Percentiles rank a stretch among this genome's conserved stretches.
phyloP scores from a whole-genome alignment of 2,888 invertebrate genomes.

The Uloborus plumipes region DNA sequence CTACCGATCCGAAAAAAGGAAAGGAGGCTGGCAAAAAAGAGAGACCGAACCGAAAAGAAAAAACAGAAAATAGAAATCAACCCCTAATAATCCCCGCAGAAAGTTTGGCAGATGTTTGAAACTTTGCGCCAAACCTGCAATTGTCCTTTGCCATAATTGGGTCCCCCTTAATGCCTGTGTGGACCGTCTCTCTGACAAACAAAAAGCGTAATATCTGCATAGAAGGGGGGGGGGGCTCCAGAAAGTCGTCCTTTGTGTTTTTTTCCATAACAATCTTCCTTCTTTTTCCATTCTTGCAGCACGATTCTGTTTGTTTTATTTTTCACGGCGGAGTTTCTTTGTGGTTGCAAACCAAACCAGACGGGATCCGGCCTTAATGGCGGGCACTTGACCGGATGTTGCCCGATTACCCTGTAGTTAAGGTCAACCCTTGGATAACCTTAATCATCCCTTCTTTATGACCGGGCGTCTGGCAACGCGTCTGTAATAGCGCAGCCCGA shows the following conservation, averaged over 20 bases:
- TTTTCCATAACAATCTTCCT: constrained; percentile 31
- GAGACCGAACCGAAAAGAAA: neutral
- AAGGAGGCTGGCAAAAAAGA: no score
- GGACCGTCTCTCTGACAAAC: constrained; percentile 14
- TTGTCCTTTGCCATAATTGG: constrained; percentile 44
- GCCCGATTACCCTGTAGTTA: constrained; percentile 30
- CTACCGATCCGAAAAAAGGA: constrained; percentile 37
- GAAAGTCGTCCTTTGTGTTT: constrained; percentile 15
- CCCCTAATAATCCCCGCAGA: constrained; percentile 8
- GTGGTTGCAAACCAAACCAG: constrained; percentile 7
- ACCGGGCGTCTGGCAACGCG: constrained; percentile 15
- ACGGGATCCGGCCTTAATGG: constrained; percentile 16
- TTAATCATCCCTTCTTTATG: constrained; percentile 1
- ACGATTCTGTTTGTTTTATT: constrained; percentile 2
- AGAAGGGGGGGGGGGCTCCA: constrained; percentile 3
- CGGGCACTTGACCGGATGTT: constrained; percentile 46
- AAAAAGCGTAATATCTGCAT: constrained; percentile 16
- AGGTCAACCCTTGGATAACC: constrained; percentile 25
- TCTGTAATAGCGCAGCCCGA: constrained; percentile 22
- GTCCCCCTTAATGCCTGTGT: constrained; percentile 16
- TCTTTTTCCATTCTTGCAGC: neutral
- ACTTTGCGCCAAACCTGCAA: constrained; percentile 43
- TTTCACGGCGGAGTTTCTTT: constrained; percentile 7
- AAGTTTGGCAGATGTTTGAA: constrained; percentile 45
- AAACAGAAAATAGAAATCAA: constrained; percentile 4